Base-by-base conservation (phyloP, 2,797 vertebrate genomes). In the Rhyacichthys aspro region DNA sequence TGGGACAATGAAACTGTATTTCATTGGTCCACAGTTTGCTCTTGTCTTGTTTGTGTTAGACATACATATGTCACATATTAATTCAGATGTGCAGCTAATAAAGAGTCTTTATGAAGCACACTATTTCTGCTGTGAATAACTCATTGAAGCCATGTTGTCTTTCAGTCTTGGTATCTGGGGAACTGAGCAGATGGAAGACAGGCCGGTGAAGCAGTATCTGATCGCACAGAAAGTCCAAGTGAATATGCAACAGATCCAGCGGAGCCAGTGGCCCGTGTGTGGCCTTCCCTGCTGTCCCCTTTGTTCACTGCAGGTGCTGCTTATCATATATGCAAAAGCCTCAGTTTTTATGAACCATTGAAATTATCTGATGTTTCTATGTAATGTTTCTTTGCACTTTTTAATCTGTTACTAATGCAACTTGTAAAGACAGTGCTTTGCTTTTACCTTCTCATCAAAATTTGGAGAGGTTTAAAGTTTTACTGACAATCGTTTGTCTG, bases 111-210 rank as follows among this genome's bases (percentile, higher is more conserved):
- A 28, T 28, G 23, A 28, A 28, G 3, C 23, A 28, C 3, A n/a
- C n/a, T n/a, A 28, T 28, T 28, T 28, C 23, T 28, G 23, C 23
- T 28, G 4, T 28, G 23, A 43, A 11, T 16, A 17, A 45, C 28
- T 1, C 4, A 43, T 15, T 74, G 17, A 78, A 7, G 68, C 19
- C 79, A 45, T 76, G 19, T 28, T 92, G 43, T 87, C 16, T 88
- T 80, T 5, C 86, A 99, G 97, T 97, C 97, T 85, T 99, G 97
- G 97, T 99, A 98, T 90, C 94, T 99, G 91, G 97, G 97, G 91
- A 98, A 92, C 90, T 89, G 77, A 93, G 81, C 61, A 71, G 42
- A 74, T 54, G 70, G 76, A 67, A 67, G 67, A 70, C 43, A 46
- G 74, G 66, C 72, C 71, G 56, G 59, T 54, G 23, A 79, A 75